Evolutionary conservation across 1,140 invertebrate species (phyloP), one percentile per base, ranked within the genome.

Genomic region (Sitobion miscanthi): DNA sequence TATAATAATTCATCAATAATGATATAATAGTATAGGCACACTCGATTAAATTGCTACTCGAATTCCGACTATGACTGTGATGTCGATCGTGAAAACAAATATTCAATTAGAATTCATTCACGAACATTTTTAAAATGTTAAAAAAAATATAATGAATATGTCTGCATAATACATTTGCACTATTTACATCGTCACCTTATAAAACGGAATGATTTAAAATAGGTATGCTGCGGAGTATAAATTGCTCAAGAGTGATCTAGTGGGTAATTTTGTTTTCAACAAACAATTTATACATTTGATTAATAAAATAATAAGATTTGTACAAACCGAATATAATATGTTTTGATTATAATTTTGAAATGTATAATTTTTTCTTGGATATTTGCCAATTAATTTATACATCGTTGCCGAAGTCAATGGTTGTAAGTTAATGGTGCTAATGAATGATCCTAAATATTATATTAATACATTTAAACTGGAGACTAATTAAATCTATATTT

Each of bases 391-490:
- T 90, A 23, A 30, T 90, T 90, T 90, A 62, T 90, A 90, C 35
- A 62, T 90, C 54, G 62, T 62, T 35, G 8, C 35, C 52, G 3
- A 20, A 90, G 35, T 90, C 35, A 42, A 42, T 57, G 52, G 52
- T 62, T 90, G 88, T 90, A 90, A 90, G 62, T 38, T 90, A 90
- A 38, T 62, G 57, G 88, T 62, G 88, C 25, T 57, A 90, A 90
- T 90, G 52, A 62, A 62, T 23, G 52, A 90, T 90, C 38, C 52
- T 57, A 42, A 90, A 62, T 90, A 90, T 38, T 90, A 90, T 57
- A 90, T 57, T 54, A 90, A 88, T 88, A 54, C 2, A 88, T 88
- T 88, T 88, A 35, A 88, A 52, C n/a, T 88, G 30, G n/a, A 77
- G n/a, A 77, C 62, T 77, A 77, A 77, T 86, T 47, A 86, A 47